Evolutionary conservation across 2,113 vertebrate genomes (phyloP).

Genomic region (Cyprinodon tularosa): DNA sequence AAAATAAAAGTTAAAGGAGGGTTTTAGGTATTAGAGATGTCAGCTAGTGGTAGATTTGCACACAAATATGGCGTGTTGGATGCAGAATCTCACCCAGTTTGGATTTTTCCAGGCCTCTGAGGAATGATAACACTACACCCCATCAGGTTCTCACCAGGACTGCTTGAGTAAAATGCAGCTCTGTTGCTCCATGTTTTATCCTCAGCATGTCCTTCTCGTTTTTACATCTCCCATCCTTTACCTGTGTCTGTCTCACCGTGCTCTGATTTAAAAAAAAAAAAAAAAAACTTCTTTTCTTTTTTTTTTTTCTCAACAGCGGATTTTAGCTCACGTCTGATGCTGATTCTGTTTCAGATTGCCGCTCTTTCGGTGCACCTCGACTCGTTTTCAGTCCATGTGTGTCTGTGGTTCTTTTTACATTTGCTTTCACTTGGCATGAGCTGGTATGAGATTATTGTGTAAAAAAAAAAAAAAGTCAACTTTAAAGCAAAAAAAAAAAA

Average conservation of each 20-base stretch:
- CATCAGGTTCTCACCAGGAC: neutral
- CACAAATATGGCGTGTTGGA: too few species aligned
- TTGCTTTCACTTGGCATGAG: conserved; percentile 37
- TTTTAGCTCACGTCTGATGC: neutral
- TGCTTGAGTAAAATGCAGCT: neutral
- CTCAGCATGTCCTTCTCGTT: neutral
- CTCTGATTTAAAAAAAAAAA: too few species aligned
- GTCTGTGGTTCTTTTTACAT: conserved; percentile 17
- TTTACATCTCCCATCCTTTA: too few species aligned
- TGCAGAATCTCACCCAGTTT: neutral
- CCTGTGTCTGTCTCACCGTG: neutral
- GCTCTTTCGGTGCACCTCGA: conserved; percentile 77
- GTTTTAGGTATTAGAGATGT: neutral
- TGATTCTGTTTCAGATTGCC: conserved; percentile 47
- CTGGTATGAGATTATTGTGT: neutral
- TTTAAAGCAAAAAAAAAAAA: conserved; percentile 12
- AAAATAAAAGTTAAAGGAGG: neutral
- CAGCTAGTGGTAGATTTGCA: neutral
- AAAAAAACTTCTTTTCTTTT: too few species aligned
- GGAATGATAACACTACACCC: conserved; percentile 12
- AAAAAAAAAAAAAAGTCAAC: conserved; percentile 4
- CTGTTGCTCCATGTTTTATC: neutral
- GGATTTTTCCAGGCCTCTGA: neutral
- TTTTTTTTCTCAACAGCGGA: neutral
- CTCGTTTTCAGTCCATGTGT: conserved; percentile 7